These are phyloP conservation scores for Lamprotornis superbus DNA, from an alignment of 2,113 vertebrate genomes.

Conservation along the genomic window DNA sequence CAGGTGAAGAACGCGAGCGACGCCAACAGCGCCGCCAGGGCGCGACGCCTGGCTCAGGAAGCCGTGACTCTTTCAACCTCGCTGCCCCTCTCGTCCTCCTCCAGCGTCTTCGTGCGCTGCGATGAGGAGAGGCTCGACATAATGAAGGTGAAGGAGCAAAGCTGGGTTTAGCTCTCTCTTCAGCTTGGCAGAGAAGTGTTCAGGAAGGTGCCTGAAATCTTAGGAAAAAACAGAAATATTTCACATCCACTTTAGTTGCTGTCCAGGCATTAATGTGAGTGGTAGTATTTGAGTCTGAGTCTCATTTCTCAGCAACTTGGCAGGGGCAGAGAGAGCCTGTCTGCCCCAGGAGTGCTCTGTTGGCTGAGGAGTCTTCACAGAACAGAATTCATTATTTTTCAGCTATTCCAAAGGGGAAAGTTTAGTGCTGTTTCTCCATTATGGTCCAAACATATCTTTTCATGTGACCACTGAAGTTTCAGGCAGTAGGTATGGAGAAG, in stretches of 20 bases:
- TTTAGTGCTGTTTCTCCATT: background rate
- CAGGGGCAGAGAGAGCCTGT: background rate
- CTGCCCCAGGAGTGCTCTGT: background rate
- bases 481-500: background rate
- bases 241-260: background rate
- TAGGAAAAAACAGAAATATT: background rate
- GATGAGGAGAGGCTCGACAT: conserved; percentile 97
- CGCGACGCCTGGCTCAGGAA: conserved; percentile 94
- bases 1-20: conserved; percentile 98
- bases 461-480: background rate
- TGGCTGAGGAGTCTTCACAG: background rate
- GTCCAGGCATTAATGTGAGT: background rate
- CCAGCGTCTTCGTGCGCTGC: conserved; percentile 96
- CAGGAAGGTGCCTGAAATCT: background rate
- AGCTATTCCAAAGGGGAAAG: background rate
- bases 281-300: background rate
- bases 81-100: conserved; percentile 93
- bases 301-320: background rate
- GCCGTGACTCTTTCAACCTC: conserved; percentile 98
- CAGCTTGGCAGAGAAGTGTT: background rate
- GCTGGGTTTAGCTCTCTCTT: background rate
- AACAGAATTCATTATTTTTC: background rate
- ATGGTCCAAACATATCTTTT: background rate
- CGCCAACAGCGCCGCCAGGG: conserved; percentile 92
- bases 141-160: conserved; percentile 87